A percentile compares a stretch with the other conserved stretches of the same genome.
These are phyloP conservation scores for Peromyscus californicus DNA, from an alignment of 2,113 vertebrate genomes.

Conservation along the genomic window DNA sequence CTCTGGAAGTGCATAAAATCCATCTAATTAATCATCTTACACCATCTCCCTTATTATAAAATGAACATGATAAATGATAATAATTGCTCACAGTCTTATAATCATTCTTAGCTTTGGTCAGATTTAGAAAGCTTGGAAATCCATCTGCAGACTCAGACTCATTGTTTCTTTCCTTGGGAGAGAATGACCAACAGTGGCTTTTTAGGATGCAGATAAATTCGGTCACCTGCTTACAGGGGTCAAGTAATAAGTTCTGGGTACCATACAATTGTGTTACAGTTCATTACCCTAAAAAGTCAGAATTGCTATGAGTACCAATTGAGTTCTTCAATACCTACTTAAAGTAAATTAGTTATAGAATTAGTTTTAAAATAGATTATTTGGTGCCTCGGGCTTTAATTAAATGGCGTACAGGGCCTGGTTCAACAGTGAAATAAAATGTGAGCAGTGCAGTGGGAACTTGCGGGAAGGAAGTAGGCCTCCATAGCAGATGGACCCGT, in stretches of 20 bases:
- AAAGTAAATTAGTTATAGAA: constrained; percentile 82
- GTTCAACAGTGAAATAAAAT: constrained; percentile 65
- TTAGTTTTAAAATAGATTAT: constrained; percentile 83
- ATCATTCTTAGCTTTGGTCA: constrained; percentile 52
- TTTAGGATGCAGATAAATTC: not conserved
- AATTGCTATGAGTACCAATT: constrained; percentile 61
- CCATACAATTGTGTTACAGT: constrained; percentile 42
- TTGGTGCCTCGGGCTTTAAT: constrained; percentile 81
- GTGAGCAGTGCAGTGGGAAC: not conserved
- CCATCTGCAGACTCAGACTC: not conserved
- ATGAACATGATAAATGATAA: constrained; percentile 64
- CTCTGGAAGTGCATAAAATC: constrained; percentile 8
- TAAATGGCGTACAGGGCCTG: constrained; percentile 69
- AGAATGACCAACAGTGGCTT: not conserved
- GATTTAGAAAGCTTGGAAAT: constrained; percentile 44
- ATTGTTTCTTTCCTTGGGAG: constrained; percentile 55
- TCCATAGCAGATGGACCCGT: not conserved
- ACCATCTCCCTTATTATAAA: constrained; percentile 59
- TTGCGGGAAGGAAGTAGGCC: not conserved
- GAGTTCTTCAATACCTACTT: constrained; percentile 78
- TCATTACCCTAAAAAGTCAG: constrained; percentile 66
- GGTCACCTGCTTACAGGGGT: not conserved
- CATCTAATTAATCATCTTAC: constrained; percentile 61
- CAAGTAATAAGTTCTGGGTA: constrained; percentile 34
- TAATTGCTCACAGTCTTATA: constrained; percentile 57